Conservation (phyloP, 1,140 invertebrate species). For the Conus ventricosus region DNA sequence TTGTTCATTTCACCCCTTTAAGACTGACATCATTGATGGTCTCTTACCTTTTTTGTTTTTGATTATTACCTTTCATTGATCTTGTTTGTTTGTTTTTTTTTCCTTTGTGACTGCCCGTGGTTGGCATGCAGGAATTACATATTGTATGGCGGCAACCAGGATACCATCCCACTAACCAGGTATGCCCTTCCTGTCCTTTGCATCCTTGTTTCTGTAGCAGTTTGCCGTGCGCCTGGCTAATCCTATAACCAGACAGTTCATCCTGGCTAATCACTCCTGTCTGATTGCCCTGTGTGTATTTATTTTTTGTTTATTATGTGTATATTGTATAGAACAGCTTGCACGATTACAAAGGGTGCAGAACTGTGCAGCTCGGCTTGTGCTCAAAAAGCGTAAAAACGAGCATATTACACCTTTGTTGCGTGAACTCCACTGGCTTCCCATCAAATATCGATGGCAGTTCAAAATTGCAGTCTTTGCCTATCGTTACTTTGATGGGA, state of each 20-base stretch:
- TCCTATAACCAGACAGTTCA: background rate
- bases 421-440: no score
- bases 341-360: no score
- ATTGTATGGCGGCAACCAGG: constrained; percentile 40
- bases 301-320: no score
- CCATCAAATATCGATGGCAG: no score
- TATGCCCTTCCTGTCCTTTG: constrained; percentile 22
- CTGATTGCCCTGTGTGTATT: background rate
- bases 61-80: background rate
- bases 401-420: no score
- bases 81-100: background rate
- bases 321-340: no score
- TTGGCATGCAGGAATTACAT: constrained; percentile 31
- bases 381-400: no score
- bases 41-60: background rate
- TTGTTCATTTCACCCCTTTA: background rate
- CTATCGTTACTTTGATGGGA: no score
- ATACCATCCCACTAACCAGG: constrained; percentile 51
- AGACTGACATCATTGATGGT: background rate
- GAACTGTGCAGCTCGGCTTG: no score
- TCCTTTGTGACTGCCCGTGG: constrained; percentile 12
- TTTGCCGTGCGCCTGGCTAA: background rate
- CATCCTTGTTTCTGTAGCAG: background rate
- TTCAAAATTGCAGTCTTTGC: no score
- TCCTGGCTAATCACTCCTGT: background rate